Base-by-base conservation (phyloP, 2,113 vertebrate genomes). In the Echinops telfairi region DNA sequence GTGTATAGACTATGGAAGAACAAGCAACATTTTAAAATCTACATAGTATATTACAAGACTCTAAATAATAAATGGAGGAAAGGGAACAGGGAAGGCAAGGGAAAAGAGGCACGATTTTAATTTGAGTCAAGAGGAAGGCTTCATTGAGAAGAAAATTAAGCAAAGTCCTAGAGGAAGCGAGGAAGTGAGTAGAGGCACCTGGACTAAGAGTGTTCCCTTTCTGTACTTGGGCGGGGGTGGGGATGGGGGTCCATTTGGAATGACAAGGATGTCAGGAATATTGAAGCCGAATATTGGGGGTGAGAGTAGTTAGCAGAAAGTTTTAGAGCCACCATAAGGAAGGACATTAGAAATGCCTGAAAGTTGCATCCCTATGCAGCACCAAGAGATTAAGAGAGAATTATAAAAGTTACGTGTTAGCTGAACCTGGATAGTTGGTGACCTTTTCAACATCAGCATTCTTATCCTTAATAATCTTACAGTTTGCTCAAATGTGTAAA, bases 1-100 rank as follows among this genome's bases (percentile, higher is more conserved):
- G 12, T 53, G 60, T 84, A 25, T 84, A 66, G 78, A 53, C 16
- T 57, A 71, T 7, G 27, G 8, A 5, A 58, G 29, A 75, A 73
- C 53, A 75, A 86, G 33, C 40, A 85, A 90, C 90, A 53, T 53
- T 27, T 33, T 84, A 25, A 29, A 85, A 82, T n/a, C 15, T 64
- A 20, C 64, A 9, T 68, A 10, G 1, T 12, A 40, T 19, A 23
- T 43, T 43, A 36, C 17, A 36, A 62, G 29, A 19, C 73, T 57
- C 16, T n/a, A 80, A 88, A 77, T 77, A 70, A 88, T 70, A 83
- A 83, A 83, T 0, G 62, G 60, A 60, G 53, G 25, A 88, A n/a
- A 25, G 36, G 23, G 11, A 15, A 43, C 15, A 27, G 23, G 73
- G 38, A 43, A 36, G 29, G 17, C 31, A 17, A 14, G 14, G 17